Evolutionary conservation across 2,797 vertebrate genomes (phyloP), one percentile per base, ranked within the genome.

Genomic region (Muscicapa comitata): DNA sequence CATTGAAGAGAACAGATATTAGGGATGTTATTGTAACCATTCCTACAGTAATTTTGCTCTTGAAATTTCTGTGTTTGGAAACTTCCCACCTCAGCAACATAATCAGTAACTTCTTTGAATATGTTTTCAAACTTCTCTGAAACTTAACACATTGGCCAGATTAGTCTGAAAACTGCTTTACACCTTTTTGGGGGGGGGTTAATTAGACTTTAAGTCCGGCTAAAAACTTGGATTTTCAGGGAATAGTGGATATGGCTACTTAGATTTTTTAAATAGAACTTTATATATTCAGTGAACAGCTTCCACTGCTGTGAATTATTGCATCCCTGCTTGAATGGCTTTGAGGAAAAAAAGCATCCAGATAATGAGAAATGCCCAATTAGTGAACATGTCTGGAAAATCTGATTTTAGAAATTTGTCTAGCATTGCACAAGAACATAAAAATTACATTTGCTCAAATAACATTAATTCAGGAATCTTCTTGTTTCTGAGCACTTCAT

Each of bases 351-450:
- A 91, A 93, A 51, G 17, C 45, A 51, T 53, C 42, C 26, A 86
- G 65, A 88, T 2, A 10, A 68, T 73, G 76, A 93, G 70, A 88
- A 94, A 88, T 45, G 48, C 37, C 76, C 82, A 78, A 62, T 92
- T 92, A 93, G 76, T 91, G 90, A 90, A 59, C 42, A 78, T 38
- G 37, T 84, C 87, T 84, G 90, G 90, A 92, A 96, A 95, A 95
- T 92, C 51, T 95, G 82, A 91, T 92, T 92, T 94, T 54, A 84
- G 65, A 73, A 89, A 83, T 76, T 88, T 80, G 54, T 84, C 95
- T 84, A 86, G 66, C 62, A 55, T 78, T 93, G 58, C 66, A 66
- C 23, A 73, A 83, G 70, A 73, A 72, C 85, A 76, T 73, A 85
- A 91, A 86, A 94, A 75, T 86, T 90, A 51, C 31, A 90, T 94